Conservation (phyloP, 2,888 invertebrate species). For the Nephrocerus scutellatus region DNA sequence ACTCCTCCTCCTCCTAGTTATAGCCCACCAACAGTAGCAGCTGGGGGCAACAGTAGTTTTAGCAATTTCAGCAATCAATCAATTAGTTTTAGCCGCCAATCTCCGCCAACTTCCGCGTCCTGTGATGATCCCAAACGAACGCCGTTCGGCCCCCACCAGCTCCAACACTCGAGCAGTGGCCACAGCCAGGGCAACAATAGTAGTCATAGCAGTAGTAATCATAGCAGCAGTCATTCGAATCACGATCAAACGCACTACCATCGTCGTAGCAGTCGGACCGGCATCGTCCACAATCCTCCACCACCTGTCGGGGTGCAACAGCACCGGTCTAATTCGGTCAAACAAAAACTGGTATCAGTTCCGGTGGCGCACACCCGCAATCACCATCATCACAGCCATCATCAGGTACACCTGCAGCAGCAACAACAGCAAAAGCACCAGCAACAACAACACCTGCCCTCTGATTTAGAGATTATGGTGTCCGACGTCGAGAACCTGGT, state of each 20-base stretch:
- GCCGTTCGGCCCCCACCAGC: too few species aligned
- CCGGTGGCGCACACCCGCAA: constrained; percentile 25
- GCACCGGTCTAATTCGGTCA: constrained; percentile 23
- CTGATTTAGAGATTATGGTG: constrained; percentile 45
- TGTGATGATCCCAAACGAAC: constrained; percentile 24
- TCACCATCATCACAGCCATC: constrained; percentile 24
- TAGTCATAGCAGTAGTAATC: constrained; percentile 22
- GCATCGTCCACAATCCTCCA: constrained; percentile 21
- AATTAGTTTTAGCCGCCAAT: constrained; percentile 25
- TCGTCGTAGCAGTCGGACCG: constrained; percentile 26
- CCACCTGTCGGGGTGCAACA: constrained; percentile 11
- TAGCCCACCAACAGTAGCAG: constrained; percentile 21
- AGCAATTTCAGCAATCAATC: constrained; percentile 22
- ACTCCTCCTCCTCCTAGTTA: constrained; percentile 17
- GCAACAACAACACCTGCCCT: constrained; percentile 36
- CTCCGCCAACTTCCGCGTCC: too few species aligned
- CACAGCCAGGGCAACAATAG: constrained; percentile 22
- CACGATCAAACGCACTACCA: constrained; percentile 20
- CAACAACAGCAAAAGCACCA: constrained; percentile 16
- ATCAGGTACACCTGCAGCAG: constrained; percentile 24
- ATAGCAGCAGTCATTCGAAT: constrained; percentile 11
- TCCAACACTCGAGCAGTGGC: too few species aligned
- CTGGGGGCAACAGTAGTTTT: constrained; percentile 21
- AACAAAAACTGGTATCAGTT: too few species aligned
- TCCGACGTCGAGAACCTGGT: constrained; percentile 47